These are phyloP conservation scores for Aplochiton taeniatus DNA, from an alignment of 2,797 vertebrate species.

Conservation along the genomic window DNA sequence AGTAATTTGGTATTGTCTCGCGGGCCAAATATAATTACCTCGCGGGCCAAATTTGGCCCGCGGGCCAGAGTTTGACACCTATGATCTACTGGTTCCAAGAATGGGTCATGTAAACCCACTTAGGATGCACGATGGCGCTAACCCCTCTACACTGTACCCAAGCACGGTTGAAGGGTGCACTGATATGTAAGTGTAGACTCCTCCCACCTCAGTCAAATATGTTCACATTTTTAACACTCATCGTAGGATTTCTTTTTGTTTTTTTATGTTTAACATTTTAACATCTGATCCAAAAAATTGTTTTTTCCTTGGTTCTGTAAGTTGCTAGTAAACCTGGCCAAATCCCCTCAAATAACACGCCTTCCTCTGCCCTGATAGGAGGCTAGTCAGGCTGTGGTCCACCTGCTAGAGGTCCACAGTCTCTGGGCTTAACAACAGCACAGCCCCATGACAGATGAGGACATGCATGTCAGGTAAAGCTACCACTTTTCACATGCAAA, in stretches of 20 bases:
- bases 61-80: no score
- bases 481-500: background rate
- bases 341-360: no score
- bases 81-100: conserved; percentile 12
- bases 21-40: no score
- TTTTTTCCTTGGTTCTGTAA: no score
- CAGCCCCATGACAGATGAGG: background rate
- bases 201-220: no score
- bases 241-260: no score
- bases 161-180: conserved; percentile 48
- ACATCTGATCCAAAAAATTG: no score
- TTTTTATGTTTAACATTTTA: no score
- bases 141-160: conserved; percentile 38
- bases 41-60: no score
- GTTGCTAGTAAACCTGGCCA: no score
- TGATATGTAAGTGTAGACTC: conserved; percentile 31
- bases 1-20: no score
- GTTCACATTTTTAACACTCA: no score
- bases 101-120: conserved; percentile 41
- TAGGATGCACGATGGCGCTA: conserved; percentile 48
- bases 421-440: conserved; percentile 10
- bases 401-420: conserved; percentile 38
- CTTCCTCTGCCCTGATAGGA: conserved; percentile 20
- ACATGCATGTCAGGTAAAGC: conserved; percentile 47
- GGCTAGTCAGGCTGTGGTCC: conserved; percentile 25